Conservation (phyloP, 2,113 vertebrate species). For the Sinocyclocheilus maitianheensis region DNA sequence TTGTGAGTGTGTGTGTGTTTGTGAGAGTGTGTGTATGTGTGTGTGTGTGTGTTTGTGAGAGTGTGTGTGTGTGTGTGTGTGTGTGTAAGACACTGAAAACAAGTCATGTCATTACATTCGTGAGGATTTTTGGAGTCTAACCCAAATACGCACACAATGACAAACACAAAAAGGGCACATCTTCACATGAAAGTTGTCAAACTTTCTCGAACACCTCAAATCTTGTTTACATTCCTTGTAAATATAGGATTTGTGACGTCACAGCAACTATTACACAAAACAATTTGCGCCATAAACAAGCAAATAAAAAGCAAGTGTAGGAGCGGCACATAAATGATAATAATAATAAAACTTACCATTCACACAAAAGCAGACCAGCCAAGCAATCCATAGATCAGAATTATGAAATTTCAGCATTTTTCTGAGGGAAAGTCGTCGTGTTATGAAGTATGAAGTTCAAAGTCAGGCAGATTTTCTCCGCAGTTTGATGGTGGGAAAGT, state of each 20-base stretch:
- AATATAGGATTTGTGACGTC: background rate
- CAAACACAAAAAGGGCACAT: background rate
- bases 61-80: background rate
- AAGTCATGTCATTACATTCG: background rate
- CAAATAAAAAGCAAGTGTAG: background rate
- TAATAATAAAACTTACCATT: conserved; percentile 66
- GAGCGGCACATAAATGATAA: background rate
- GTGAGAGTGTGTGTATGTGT: too few relatives aligned
- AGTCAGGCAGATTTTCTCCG: conserved; percentile 43
- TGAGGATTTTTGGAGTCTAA: background rate
- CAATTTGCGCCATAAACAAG: background rate
- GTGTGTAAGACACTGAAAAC: background rate
- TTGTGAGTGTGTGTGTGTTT: background rate
- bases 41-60: background rate
- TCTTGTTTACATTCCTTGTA: background rate
- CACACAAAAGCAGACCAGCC: conserved; percentile 75
- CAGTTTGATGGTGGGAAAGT: conserved; percentile 56
- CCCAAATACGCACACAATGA: background rate
- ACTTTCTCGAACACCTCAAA: background rate
- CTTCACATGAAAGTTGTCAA: background rate
- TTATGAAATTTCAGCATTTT: conserved; percentile 78
- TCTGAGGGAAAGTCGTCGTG: conserved; percentile 56
- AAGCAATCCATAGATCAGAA: conserved; percentile 81
- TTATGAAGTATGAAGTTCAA: conserved; percentile 31
- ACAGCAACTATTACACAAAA: background rate